A percentile compares a stretch with the other conserved stretches of the same genome.
Evolutionary conservation across 2,797 vertebrate species (phyloP).

Genomic region (Xyrichtys novacula): DNA sequence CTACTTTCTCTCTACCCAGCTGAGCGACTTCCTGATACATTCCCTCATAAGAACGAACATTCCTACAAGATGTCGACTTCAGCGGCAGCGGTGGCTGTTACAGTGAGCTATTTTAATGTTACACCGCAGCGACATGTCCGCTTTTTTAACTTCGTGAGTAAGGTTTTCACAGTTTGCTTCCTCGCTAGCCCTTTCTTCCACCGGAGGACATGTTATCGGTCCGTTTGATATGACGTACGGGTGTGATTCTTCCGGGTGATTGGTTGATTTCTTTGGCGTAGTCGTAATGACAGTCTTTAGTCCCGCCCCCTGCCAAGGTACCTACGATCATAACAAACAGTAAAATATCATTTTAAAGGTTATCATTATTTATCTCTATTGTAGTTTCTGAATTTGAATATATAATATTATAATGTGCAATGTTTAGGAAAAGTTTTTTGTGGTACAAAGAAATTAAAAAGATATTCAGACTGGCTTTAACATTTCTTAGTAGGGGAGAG

Average conservation of each 20-base stretch:
- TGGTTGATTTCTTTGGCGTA: conserved; percentile 35
- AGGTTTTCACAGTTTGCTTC: conserved; percentile 57
- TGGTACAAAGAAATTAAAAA: no score
- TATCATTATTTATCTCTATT: no score
- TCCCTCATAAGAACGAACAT: conserved; percentile 29
- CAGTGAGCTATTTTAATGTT: not conserved
- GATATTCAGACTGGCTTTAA: no score
- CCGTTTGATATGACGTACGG: conserved; percentile 72
- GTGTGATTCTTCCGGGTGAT: conserved; percentile 33
- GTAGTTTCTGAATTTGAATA: no score
- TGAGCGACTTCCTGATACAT: conserved; percentile 69
- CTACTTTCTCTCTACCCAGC: conserved; percentile 64
- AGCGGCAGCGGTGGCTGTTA: conserved; percentile 3
- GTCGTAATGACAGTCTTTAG: not conserved
- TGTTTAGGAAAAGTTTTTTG: no score
- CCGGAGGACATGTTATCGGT: conserved; percentile 66
- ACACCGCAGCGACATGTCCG: conserved; percentile 34
- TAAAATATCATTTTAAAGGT: no score
- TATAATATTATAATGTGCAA: no score
- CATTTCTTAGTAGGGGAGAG: no score
- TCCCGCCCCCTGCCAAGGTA: conserved; percentile 14
- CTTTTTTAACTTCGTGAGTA: conserved; percentile 56
- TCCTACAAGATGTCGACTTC: conserved; percentile 27
- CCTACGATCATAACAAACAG: not conserved
- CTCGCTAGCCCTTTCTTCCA: conserved; percentile 66